phyloP scores from a whole-genome alignment of 2,888 invertebrate species.

The Oscheius sp. region DNA sequence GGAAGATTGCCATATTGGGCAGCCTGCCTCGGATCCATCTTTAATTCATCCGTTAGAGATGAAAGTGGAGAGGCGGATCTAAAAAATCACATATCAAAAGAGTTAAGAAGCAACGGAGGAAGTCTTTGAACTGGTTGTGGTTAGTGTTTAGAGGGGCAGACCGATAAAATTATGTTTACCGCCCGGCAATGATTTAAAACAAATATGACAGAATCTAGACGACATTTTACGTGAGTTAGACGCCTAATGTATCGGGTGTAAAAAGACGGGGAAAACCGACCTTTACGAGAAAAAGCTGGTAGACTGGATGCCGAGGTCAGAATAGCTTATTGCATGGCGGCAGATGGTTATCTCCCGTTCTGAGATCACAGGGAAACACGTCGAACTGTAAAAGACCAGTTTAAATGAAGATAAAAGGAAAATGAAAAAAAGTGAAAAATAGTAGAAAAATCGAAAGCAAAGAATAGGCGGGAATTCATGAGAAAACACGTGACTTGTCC shows the following conservation, averaged over 20 bases:
- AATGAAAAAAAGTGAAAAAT: background rate
- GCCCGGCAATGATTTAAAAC: no score
- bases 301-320: constrained; percentile 29
- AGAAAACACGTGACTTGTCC: constrained; percentile 8
- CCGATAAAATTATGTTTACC: background rate
- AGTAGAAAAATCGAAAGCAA: background rate
- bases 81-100: background rate
- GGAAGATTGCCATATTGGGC: constrained; percentile 92
- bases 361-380: constrained; percentile 20
- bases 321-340: constrained; percentile 29
- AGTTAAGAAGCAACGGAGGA: background rate
- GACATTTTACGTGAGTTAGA: no score
- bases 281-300: constrained; percentile 28
- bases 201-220: no score
- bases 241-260: no score
- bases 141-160: background rate
- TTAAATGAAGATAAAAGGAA: background rate
- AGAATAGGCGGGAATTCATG: constrained; percentile 12
- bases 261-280: constrained; percentile 16
- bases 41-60: constrained; percentile 22
- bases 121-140: background rate
- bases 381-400: constrained; percentile 18
- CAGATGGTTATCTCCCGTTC: constrained; percentile 29
- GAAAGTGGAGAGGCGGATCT: no score
- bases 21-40: constrained; percentile 87